Conservation (phyloP, 2,113 vertebrate genomes). For the Larimichthys polyactis region DNA sequence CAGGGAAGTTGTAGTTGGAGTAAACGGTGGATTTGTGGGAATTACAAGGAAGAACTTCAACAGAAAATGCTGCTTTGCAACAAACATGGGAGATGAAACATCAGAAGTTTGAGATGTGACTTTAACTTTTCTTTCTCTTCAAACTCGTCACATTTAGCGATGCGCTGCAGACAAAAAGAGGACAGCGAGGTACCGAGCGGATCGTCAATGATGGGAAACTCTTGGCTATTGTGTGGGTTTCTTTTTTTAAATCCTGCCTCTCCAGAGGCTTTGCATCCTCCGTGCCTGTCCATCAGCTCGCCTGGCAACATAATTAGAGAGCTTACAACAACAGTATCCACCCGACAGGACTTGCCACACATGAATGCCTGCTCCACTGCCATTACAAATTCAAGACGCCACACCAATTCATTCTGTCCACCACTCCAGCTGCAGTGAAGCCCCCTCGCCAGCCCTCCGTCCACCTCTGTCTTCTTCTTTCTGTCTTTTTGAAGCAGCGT, state of each 20-base stretch:
- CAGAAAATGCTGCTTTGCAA: not conserved
- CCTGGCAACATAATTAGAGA: slow-evolving; percentile 68
- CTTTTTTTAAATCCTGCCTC: slow-evolving; percentile 10
- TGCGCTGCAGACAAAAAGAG: not conserved
- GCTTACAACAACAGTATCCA: slow-evolving; percentile 54
- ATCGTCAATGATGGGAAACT: not conserved
- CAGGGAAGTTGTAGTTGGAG: not conserved
- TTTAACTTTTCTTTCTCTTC: not conserved
- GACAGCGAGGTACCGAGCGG: not conserved
- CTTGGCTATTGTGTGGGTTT: not conserved
- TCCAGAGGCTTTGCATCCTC: slow-evolving; percentile 27
- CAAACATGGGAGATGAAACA: not conserved
- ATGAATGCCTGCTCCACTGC: slow-evolving; percentile 59
- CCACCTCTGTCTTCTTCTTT: not conserved
- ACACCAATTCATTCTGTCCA: slow-evolving; percentile 55
- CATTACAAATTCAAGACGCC: slow-evolving; percentile 65
- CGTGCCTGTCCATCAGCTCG: slow-evolving; percentile 56
- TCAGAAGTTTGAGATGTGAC: not conserved
- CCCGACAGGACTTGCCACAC: slow-evolving; percentile 59
- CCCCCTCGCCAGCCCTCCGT: not conserved
- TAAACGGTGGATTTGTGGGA: not conserved
- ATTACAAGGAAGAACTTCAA: not conserved
- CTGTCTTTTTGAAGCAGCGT: slow-evolving; percentile 14
- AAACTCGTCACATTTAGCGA: not conserved
- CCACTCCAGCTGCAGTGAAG: slow-evolving; percentile 51